Conservation (phyloP, 2,797 vertebrate genomes). For the Acipenser transmontanus region DNA sequence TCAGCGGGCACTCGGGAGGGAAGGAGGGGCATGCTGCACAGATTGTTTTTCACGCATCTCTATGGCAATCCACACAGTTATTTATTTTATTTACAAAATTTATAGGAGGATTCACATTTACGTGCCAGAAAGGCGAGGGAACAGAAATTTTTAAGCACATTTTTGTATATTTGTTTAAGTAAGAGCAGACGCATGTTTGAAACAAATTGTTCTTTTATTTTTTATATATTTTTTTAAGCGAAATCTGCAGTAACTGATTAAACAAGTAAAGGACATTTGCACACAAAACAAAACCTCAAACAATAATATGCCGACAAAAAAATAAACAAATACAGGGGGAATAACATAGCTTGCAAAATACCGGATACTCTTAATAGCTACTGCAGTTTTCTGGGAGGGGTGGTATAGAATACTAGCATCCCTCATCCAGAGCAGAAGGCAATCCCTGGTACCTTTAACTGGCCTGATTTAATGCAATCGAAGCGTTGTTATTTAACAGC, state of each 20-base stretch:
- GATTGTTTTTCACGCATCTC: slow-evolving; percentile 37
- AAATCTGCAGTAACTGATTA: slow-evolving; percentile 23
- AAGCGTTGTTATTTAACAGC: slow-evolving; percentile 9
- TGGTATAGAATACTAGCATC: slow-evolving; percentile 45
- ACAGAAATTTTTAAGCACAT: too few relatives aligned
- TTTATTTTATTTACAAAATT: too few relatives aligned
- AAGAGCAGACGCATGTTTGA: background rate
- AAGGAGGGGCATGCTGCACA: slow-evolving; percentile 28
- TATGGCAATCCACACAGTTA: slow-evolving; percentile 18
- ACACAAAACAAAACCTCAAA: background rate
- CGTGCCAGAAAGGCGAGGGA: too few relatives aligned
- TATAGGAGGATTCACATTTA: too few relatives aligned
- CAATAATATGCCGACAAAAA: slow-evolving; percentile 1
- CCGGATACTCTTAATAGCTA: slow-evolving; percentile 32
- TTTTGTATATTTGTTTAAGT: too few relatives aligned
- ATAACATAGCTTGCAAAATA: background rate
- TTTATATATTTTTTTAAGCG: slow-evolving; percentile 6
- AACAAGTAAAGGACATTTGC: too few relatives aligned
- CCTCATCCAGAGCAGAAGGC: slow-evolving; percentile 57
- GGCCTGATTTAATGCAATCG: slow-evolving; percentile 54
- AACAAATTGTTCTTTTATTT: background rate
- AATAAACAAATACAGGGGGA: background rate
- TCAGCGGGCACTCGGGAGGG: background rate
- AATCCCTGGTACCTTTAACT: slow-evolving; percentile 63
- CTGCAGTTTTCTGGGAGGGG: slow-evolving; percentile 58